Evolutionary conservation across 2,797 vertebrate species (phyloP), one percentile per base, ranked within the genome.

Genomic region (Leptodactylus fallax): DNA sequence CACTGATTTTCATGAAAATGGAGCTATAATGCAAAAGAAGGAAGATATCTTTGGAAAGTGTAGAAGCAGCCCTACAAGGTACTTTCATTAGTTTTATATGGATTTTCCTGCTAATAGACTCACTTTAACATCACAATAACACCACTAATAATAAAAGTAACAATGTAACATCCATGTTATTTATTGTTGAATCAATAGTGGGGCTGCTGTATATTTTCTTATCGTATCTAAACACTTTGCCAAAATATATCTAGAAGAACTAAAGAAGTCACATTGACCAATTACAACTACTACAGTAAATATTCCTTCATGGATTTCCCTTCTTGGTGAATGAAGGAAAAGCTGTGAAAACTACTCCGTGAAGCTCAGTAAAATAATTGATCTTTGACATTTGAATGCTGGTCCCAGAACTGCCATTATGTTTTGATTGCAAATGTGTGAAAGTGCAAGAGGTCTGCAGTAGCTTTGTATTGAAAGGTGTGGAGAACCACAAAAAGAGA

Each of bases 361-460:
- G 60, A 47, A 63, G 61, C 69, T 51, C 56, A 55, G 25, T 49
- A 55, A 79, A 23, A 60, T 81, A 76, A 74, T 88, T 88, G 83
- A 77, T 81, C 87, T 76, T 58, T 85, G 83, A 74, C 60, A 67
- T 60, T n/a, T 88, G 78, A 88, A 55, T 45, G 69, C 56, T 67
- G 25, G 13, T 88, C 87, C 83, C 87, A 80, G 17, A 81, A 56
- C 55, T 81, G 77, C 78, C 23, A 88, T 88, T 81, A 88, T 79
- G 55, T 85, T 60, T 61, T 55, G 45, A 81, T 88, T 85, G 25
- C 27, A 65, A 65, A 55, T 10, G 67, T 47, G 36, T 79, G 55
- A 72, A 88, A 53, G 63, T 72, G 51, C 76, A 85, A 84, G 76
- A 72, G n/a, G 49, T 61, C 53, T 63, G 45, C 67, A 27, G 19